These are phyloP conservation scores for Brachyopa scutellaris DNA, from an alignment of 2,888 invertebrate genomes.

Conservation along the genomic window DNA sequence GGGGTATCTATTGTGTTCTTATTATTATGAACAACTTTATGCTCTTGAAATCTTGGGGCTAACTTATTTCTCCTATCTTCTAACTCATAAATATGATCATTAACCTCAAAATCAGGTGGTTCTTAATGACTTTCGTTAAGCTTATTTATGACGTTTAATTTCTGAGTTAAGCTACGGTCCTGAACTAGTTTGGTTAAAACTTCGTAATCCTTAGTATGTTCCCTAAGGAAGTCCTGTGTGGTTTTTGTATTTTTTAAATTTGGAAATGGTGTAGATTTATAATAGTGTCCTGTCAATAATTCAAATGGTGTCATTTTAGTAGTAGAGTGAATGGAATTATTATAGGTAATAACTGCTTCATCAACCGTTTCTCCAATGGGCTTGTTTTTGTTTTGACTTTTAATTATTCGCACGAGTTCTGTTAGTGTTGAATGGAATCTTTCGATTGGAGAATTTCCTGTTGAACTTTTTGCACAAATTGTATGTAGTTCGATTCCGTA, in stretches of 20 bases:
- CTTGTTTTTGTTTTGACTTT: too few species aligned
- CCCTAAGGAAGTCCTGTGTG: conserved; percentile 3
- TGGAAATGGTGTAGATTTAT: too few species aligned
- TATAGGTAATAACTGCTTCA: conserved; percentile 42
- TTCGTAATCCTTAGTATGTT: not conserved
- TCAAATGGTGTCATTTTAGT: too few species aligned
- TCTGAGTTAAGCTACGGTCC: not conserved
- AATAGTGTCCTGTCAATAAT: too few species aligned
- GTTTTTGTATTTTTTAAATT: conserved; percentile 38
- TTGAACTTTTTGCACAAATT: conserved; percentile 49
- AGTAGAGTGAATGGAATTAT: too few species aligned
- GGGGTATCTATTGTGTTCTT: conserved; percentile 3
- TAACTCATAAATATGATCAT: conserved; percentile 21
- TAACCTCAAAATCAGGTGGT: not conserved
- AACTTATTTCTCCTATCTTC: too few species aligned
- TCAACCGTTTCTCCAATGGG: conserved; percentile 39
- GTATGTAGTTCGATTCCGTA: conserved; percentile 37
- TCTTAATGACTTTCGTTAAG: conserved; percentile 6
- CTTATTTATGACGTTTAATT: not conserved
- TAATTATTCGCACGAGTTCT: too few species aligned
- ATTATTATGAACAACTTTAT: not conserved
- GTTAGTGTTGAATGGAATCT: conserved; percentile 56
- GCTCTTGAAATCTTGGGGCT: not conserved
- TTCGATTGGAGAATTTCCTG: too few species aligned
- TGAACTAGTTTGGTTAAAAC: conserved; percentile 7